These are phyloP conservation scores for Heliconius sara DNA, from an alignment of 2,888 invertebrate genomes.

Conservation along the genomic window DNA sequence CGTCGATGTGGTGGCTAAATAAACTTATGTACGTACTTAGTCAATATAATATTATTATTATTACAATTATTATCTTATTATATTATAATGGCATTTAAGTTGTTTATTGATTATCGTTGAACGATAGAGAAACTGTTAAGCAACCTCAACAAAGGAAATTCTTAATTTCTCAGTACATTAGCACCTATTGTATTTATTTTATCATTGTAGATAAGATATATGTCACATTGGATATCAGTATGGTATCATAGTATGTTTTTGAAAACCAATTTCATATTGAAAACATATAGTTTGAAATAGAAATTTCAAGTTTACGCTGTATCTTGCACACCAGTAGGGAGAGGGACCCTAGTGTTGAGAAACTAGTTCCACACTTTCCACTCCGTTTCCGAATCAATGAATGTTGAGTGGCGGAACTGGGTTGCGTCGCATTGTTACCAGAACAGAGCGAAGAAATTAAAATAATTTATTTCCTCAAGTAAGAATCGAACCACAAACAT, in stretches of 20 bases:
- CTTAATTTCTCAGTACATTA: not conserved
- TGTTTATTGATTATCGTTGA: not conserved
- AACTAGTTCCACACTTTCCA: not conserved
- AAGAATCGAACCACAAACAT: not conserved
- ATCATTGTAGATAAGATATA: slow-evolving; percentile 11
- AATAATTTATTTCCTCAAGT: too few relatives aligned
- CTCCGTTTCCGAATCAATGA: not conserved
- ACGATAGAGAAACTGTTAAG: not conserved
- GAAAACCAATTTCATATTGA: not conserved
- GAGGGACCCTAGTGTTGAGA: not conserved
- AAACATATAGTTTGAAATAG: too few relatives aligned
- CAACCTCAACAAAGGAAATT: slow-evolving; percentile 4
- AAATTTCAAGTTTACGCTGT: not conserved
- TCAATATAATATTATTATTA: not conserved
- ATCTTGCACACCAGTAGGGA: not conserved
- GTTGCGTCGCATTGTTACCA: not conserved
- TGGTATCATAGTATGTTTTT: not conserved
- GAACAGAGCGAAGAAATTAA: not conserved
- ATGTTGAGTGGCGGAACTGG: not conserved
- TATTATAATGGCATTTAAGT: not conserved
- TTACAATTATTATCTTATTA: not conserved
- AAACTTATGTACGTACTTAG: not conserved
- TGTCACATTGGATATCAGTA: not conserved
- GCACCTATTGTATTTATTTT: too few relatives aligned
- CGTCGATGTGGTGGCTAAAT: not conserved